A percentile compares a stretch with the other conserved stretches of the same genome.
Evolutionary conservation across 2,113 vertebrate species (phyloP).

Genomic region (Suricata suricatta): DNA sequence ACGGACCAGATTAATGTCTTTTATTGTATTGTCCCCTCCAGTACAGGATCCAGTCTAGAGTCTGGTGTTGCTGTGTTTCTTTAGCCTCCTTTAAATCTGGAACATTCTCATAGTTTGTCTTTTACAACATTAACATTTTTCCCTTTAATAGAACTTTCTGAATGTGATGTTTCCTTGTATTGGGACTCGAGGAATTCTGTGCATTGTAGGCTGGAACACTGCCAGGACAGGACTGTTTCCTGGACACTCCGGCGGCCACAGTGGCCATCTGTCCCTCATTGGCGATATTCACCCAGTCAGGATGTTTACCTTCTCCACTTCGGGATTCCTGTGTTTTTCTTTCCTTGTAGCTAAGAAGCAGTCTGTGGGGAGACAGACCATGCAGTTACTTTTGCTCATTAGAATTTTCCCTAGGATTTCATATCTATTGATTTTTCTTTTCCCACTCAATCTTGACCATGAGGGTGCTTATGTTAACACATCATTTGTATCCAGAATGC

Average conservation of each 20-base stretch:
- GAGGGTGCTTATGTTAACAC: not conserved
- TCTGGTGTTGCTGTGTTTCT: not conserved
- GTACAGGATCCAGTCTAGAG: not conserved
- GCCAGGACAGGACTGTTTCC: not conserved
- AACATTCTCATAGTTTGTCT: not conserved
- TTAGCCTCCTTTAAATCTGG: not conserved
- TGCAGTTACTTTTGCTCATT: not conserved
- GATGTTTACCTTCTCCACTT: not conserved
- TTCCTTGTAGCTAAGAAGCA: not conserved
- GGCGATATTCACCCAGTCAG: not conserved
- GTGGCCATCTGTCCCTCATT: not conserved
- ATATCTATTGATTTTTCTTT: not conserved
- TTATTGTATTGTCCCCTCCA: too few species aligned
- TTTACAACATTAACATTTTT: not conserved
- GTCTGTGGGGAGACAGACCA: not conserved
- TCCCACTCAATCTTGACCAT: not conserved
- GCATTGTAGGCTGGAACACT: not conserved
- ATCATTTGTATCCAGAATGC: not conserved
- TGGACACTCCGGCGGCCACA: not conserved
- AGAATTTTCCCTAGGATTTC: not conserved
- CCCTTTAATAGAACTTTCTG: not conserved
- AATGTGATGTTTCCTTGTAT: not conserved
- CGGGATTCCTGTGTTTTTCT: not conserved
- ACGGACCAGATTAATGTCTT: not conserved
- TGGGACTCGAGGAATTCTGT: not conserved